Base-by-base conservation (phyloP, 2,888 invertebrate genomes). In the Salpingus planirostris region DNA sequence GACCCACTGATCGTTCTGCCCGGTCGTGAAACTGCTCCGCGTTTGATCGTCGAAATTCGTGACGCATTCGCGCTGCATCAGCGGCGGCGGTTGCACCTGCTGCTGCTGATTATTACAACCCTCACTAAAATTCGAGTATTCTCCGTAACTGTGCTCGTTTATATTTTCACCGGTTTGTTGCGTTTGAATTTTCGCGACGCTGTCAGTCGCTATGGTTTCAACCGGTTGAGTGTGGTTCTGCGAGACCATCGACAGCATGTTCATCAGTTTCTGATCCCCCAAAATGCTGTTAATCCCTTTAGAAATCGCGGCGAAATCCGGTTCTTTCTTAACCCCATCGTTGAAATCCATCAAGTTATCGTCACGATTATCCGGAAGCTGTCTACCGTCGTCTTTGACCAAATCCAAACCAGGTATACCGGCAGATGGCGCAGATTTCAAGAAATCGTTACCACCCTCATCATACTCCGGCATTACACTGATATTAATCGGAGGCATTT, bases 341-440 rank as follows among this genome's bases (percentile, higher is more conserved):
- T 30, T 14, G 30, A 40, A 21, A 13, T 37, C 26, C 11, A 31
- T 37, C 3, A 35, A 15, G 12, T 40, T 36, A 21, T 35, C 31
- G 21, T 36, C 34, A 11, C 42, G 33, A 24, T 31, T 24, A 12
- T 39, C 45, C 5, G 26, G 26, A 11, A 22, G 41, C 34, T 13
- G 33, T 34, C 31, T 62, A 11, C 26, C 15, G 36, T 44, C 54
- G 3, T 72, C 71, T 41, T 67, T 68, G 6, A 80, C 76, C 37
- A 83, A 68, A 67, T 84, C 83, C 34, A 84, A 67, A 0, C 84
- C 84, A 6, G 84, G 84, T 52, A 84, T 84, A 23, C 75, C 77
- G 48, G 72, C 74, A 29, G 55, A 49, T 13, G 51, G 36, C 15
- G 40, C 18, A 13, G 41, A 32, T 39, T 47, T 45, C 4, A 51